These are phyloP conservation scores for Hormaphis cornu DNA, from an alignment of 1,140 invertebrate genomes.

Conservation along the genomic window DNA sequence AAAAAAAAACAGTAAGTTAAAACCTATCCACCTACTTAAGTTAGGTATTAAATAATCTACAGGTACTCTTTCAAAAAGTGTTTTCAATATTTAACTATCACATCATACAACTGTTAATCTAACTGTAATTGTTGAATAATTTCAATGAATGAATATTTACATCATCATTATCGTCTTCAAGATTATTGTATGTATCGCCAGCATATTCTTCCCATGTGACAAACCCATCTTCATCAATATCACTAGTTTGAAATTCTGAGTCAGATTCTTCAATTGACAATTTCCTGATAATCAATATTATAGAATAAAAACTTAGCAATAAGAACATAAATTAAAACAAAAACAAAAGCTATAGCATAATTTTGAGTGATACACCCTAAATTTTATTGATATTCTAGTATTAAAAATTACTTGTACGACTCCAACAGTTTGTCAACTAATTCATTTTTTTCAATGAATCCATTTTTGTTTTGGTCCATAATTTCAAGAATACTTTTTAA, in stretches of 20 bases:
- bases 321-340: neutral
- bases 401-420: neutral
- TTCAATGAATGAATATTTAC: no score
- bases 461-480: neutral
- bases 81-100: no score
- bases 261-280: constrained; percentile 2
- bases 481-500: neutral
- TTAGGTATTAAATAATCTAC: no score
- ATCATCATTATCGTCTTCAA: neutral
- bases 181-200: neutral
- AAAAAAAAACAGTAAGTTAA: no score
- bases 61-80: no score
- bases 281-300: neutral
- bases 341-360: no score
- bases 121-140: no score
- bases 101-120: no score
- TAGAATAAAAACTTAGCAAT: neutral
- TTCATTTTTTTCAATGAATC: neutral
- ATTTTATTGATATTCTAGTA: neutral
- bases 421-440: neutral
- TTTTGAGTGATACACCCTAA: neutral
- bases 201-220: constrained; percentile 14
- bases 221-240: neutral
- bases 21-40: no score
- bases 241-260: neutral